Conservation (phyloP, 2,113 vertebrate genomes). For the Pseudonaja textilis region DNA sequence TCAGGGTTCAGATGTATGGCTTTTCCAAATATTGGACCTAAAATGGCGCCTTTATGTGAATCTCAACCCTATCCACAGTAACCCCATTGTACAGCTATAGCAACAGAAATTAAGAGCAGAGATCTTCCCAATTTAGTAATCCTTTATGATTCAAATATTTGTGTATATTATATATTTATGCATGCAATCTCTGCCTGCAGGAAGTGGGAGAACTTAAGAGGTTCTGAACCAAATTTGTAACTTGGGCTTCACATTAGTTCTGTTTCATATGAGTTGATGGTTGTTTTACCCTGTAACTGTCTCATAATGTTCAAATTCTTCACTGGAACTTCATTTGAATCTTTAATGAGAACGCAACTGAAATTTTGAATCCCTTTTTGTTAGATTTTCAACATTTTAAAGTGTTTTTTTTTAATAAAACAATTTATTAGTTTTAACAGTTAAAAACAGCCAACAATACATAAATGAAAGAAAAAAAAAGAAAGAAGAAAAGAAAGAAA, state of each 20-base stretch:
- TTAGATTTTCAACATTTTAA: not conserved
- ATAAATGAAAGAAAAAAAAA: no score
- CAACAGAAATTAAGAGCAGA: not conserved
- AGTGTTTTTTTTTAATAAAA: no score
- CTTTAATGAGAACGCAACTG: not conserved
- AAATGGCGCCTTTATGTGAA: not conserved
- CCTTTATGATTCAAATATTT: not conserved
- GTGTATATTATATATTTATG: not conserved
- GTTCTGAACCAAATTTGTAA: not conserved
- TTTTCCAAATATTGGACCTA: no score
- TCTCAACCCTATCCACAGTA: not conserved
- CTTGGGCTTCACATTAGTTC: not conserved
- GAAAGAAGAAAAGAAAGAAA: no score
- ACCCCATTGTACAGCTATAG: not conserved
- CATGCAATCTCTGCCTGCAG: not conserved
- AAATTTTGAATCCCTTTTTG: not conserved
- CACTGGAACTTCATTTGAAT: not conserved
- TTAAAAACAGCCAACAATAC: no score
- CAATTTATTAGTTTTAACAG: no score
- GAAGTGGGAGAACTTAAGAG: not conserved
- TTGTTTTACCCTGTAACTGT: not conserved
- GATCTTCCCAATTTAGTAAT: not conserved
- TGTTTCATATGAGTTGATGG: not conserved
- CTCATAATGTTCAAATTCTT: not conserved
- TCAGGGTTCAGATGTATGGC: no score